phyloP scores from a whole-genome alignment of 2,888 invertebrate genomes.

The Zaprionus bogoriensis region DNA sequence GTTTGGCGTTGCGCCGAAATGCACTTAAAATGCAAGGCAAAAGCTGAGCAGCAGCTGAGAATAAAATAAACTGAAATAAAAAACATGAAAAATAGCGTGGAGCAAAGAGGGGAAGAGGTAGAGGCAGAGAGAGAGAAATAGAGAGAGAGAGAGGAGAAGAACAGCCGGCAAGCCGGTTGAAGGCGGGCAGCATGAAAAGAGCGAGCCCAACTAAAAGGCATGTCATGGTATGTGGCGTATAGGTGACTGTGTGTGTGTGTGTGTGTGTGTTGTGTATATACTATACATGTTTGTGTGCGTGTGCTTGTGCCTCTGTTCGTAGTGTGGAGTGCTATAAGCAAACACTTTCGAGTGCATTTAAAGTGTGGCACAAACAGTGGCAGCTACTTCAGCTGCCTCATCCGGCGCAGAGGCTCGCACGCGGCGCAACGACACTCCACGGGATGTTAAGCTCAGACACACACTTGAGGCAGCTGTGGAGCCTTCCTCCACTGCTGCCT shows the following conservation, averaged over 20 bases:
- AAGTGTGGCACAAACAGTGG: slow-evolving; percentile 72
- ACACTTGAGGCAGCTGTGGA: slow-evolving; percentile 50
- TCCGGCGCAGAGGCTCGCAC: slow-evolving; percentile 22
- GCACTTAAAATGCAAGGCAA: slow-evolving; percentile 66
- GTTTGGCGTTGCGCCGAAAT: slow-evolving; percentile 51
- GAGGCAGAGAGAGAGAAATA: too few relatives aligned
- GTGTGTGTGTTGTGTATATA: slow-evolving; percentile 14
- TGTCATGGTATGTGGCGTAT: slow-evolving; percentile 26
- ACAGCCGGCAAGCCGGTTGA: slow-evolving; percentile 37
- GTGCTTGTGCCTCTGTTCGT: slow-evolving; percentile 8
- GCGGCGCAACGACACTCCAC: slow-evolving; percentile 32
- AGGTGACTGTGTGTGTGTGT: slow-evolving; percentile 4
- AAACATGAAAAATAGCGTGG: slow-evolving; percentile 12
- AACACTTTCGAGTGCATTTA: slow-evolving; percentile 74
- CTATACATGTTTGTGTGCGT: slow-evolving; percentile 19
- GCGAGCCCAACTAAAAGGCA: slow-evolving; percentile 54
- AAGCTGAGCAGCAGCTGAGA: slow-evolving; percentile 34
- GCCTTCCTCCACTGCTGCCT: not conserved
- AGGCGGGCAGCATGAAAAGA: slow-evolving; percentile 47
- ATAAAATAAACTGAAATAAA: slow-evolving; percentile 37
- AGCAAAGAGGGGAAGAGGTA: not conserved
- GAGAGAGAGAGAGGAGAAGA: not conserved
- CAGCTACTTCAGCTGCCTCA: slow-evolving; percentile 61
- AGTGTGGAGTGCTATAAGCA: slow-evolving; percentile 64
- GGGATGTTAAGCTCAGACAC: slow-evolving; percentile 70